Evolutionary conservation across 2,797 vertebrate species (phyloP).

Genomic region (Mus minutoides): DNA sequence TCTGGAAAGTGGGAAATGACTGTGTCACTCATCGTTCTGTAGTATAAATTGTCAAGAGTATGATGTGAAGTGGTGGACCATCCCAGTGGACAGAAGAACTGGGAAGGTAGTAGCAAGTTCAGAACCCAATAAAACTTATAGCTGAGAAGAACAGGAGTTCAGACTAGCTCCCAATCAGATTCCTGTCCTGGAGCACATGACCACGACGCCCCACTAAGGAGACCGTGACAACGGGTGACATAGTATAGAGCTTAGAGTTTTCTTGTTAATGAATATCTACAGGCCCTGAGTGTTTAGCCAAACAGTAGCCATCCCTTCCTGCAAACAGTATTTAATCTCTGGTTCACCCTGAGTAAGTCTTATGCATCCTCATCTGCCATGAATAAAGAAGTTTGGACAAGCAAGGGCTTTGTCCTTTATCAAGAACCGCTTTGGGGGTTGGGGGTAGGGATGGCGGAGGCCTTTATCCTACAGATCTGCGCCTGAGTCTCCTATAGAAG

Average conservation of each 20-base stretch:
- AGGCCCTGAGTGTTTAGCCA: neutral
- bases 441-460: no score
- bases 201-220: neutral
- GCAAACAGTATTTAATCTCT: neutral
- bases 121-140: neutral
- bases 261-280: neutral
- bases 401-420: neutral
- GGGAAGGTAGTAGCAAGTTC: neutral
- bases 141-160: neutral
- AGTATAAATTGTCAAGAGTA: neutral
- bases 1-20: neutral
- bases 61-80: neutral
- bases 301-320: neutral
- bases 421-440: neutral
- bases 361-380: neutral
- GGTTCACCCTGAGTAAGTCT: neutral
- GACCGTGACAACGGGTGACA: neutral
- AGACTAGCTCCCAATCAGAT: neutral
- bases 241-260: neutral
- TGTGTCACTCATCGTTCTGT: neutral
- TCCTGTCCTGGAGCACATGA: neutral
- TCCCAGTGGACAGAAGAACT: neutral
- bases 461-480: neutral
- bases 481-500: neutral
- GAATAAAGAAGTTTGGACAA: neutral